Base-by-base conservation (phyloP, 2,113 vertebrate genomes). In the Scopus umbretta region DNA sequence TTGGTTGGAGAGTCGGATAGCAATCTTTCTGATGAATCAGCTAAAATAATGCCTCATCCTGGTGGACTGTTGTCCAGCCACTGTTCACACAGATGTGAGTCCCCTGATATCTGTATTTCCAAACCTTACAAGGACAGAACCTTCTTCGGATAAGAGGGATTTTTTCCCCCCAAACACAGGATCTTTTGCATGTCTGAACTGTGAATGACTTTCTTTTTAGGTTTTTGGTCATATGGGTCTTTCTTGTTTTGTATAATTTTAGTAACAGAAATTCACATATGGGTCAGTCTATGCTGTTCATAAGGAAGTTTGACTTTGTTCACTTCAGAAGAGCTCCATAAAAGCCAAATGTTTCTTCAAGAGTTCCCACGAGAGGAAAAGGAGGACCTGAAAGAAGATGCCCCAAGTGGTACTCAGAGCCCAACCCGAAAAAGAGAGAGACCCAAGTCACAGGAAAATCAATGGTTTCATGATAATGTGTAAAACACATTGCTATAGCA, bases 381-480 rank as follows among this genome's bases (percentile, higher is more conserved):
- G 16, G 7, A 80, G 22, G 32, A 76, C 10, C 13, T 18, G 3
- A 56, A 50, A 25, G 45, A 59, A 76, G 62, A 36, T 30, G 20
- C 2, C 61, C 16, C 32, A 40, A 0, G 0, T 7, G 18, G 10
- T 25, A 18, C n/a, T 45, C 15, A 16, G 36, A 89, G 34, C 18
- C 26, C 90, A 83, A 13, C 18, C 38, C 34, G 38, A 81, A 72
- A 53, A 38, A 0, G 3, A 49, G 50, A 1, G 5, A 74, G 25
- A 21, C 9, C 13, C n/a, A 68, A 21, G 42, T 30, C 59, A 3
- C 26, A 19, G 47, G 21, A 38, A 62, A 43, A 74, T 13, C n/a
- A 20, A 0, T 6, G 16, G 25, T 22, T 11, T 50, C 25, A 3
- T 4, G 52, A 10, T 3, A 32, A 76, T 0, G 20, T 11, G 21